Base-by-base conservation (phyloP, 2,888 invertebrate genomes). In the Trilocha varians region DNA sequence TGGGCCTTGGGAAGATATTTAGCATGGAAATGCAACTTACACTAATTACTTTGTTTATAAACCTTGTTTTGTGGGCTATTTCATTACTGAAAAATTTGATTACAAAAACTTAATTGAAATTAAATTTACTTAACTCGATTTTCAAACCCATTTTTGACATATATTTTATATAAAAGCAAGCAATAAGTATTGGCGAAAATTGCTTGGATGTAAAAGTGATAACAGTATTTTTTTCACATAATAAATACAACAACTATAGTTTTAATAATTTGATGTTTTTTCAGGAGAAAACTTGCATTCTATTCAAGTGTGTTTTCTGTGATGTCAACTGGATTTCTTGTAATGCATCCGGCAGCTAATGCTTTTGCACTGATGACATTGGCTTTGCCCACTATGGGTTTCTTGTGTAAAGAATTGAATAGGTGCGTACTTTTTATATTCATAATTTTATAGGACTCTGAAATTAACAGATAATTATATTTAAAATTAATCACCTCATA, bases 281-380 rank as follows among this genome's bases (percentile, higher is more conserved):
- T 34, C 70, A 91, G 93, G 60, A 88, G 89, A 58, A 67, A 83
- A 42, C 88, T 93, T 61, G 89, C 90, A 38, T 71, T 88, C 44
- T 88, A 89, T 45, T 88, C 90, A 45, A 73, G 87, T 36, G 60
- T 87, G 18, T 75, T 90, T 34, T 89, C 91, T 3, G 61, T 92
- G 32, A 54, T 90, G 32, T 91, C 90, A 5, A 92, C 93, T 2
- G 88, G 88, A 13, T 79, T 93, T 55, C 89, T 92, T 9, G 84
- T 92, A 47, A 87, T 93, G 80, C 90, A 93, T 68, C 94, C 94
- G 5, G 91, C 90, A n/a, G 87, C 93, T 34, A 94, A 94, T 73
- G 93, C 94, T 16, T 94, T 94, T 71, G 94, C 91, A 13, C 76
- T 94, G 46, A 94, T 94, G 93, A 87, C 87, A 13, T 80, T 94